Conservation (phyloP, 1,140 invertebrate genomes). For the Listronotus bonariensis region DNA sequence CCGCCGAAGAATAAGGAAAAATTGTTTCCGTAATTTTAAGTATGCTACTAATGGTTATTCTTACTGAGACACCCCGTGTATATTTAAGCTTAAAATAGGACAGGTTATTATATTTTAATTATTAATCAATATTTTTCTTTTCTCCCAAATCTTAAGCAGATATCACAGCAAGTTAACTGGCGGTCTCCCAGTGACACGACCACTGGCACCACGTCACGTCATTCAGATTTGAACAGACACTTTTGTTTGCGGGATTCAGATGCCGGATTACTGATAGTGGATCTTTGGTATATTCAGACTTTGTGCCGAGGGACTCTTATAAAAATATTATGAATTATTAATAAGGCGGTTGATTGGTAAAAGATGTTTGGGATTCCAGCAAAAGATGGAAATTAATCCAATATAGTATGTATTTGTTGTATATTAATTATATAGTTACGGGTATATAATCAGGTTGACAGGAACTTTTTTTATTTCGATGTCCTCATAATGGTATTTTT, state of each 20-base stretch:
- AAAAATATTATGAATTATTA: conserved; percentile 1
- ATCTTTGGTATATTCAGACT: conserved; percentile 2
- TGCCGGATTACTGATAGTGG: conserved; percentile 33
- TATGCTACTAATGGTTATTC: too few relatives aligned
- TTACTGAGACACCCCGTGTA: too few relatives aligned
- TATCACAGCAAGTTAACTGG: neutral
- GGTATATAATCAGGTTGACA: too few relatives aligned
- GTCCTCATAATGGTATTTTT: too few relatives aligned
- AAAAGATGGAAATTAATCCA: too few relatives aligned
- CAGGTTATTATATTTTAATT: conserved; percentile 11
- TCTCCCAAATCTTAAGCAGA: neutral
- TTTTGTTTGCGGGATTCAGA: conserved; percentile 40
- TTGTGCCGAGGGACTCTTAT: neutral
- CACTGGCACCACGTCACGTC: conserved; percentile 44
- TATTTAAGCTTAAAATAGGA: too few relatives aligned
- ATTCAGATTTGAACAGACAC: conserved; percentile 41
- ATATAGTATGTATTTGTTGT: too few relatives aligned
- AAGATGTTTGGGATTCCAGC: too few relatives aligned
- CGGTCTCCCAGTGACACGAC: conserved; percentile 41
- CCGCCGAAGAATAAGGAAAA: too few relatives aligned
- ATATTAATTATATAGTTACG: too few relatives aligned
- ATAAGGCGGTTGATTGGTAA: neutral
- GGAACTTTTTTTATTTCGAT: too few relatives aligned
- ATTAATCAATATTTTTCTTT: neutral
- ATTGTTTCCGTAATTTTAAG: too few relatives aligned